A percentile compares a stretch with the other conserved stretches of the same genome.
phyloP scores from a whole-genome alignment of 2,888 invertebrate genomes.

The Cataglyphis altisquamis region DNA sequence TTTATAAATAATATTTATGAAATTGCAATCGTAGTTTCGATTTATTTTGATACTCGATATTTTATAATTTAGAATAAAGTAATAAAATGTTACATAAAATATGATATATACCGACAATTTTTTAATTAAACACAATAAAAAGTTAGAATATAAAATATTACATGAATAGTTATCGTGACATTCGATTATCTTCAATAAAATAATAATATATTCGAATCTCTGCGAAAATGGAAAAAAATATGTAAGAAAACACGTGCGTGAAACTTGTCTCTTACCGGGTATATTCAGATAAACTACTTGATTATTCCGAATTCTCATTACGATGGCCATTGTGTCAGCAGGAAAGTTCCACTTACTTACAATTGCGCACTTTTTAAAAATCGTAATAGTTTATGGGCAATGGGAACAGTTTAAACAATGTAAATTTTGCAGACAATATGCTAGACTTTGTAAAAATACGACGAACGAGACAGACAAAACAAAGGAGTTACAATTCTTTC shows the following conservation, averaged over 20 bases:
- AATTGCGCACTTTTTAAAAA: not conserved
- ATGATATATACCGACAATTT: not conserved
- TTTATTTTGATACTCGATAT: not conserved
- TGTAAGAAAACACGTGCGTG: not conserved
- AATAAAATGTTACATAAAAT: not conserved
- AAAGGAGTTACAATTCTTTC: constrained; percentile 7
- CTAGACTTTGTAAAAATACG: not conserved
- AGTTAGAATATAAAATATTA: not conserved
- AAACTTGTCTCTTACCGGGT: constrained; percentile 65
- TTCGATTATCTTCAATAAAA: not conserved
- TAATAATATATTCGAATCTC: not conserved
- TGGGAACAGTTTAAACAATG: not conserved
- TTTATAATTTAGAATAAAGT: not conserved
- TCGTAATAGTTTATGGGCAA: not conserved
- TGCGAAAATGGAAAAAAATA: not conserved
- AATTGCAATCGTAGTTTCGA: not conserved
- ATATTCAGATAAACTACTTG: constrained; percentile 74
- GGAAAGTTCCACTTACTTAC: not conserved
- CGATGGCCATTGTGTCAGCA: constrained; percentile 74
- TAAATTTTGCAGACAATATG: not conserved
- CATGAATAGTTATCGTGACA: not conserved
- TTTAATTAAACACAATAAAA: not conserved
- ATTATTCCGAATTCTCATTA: constrained; percentile 78
- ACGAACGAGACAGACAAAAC: not conserved
- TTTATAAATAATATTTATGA: not conserved